A percentile compares a stretch with the other conserved stretches of the same genome.
These are phyloP conservation scores for Thermophis baileyi DNA, from an alignment of 2,113 vertebrate species.

Conservation along the genomic window DNA sequence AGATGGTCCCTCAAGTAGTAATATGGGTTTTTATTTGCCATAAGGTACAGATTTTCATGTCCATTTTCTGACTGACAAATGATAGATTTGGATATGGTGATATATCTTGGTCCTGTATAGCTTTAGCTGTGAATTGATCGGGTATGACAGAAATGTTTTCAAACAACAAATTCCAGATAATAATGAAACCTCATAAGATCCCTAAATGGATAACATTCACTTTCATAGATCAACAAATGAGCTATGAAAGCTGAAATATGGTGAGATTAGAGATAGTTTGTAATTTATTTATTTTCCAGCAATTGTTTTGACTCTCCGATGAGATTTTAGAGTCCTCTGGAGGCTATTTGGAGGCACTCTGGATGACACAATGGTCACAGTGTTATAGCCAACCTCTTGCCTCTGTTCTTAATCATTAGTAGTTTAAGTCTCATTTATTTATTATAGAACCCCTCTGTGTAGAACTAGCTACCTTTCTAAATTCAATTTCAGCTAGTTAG, in stretches of 20 bases:
- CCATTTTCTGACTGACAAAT: neutral
- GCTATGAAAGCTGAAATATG: neutral
- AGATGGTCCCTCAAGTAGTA: neutral
- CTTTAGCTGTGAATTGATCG: neutral
- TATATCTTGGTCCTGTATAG: neutral
- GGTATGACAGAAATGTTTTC: neutral
- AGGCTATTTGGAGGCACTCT: neutral
- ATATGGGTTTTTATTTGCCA: neutral
- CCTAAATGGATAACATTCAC: neutral
- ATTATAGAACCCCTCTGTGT: neutral
- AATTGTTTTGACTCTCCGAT: neutral
- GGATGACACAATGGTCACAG: neutral
- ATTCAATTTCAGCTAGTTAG: neutral
- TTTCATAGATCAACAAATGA: neutral
- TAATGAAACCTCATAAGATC: neutral
- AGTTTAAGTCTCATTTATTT: neutral
- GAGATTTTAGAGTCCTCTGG: neutral
- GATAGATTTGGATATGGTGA: neutral
- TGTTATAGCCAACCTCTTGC: neutral
- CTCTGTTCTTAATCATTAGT: neutral
- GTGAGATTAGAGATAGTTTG: neutral
- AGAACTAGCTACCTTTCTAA: neutral
- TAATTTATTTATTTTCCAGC: neutral
- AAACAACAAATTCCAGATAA: neutral
- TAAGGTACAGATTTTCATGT: neutral